Evolutionary conservation across 2,888 invertebrate genomes (phyloP), one percentile per base, ranked within the genome.

Genomic region (Pherbina coryleti): DNA sequence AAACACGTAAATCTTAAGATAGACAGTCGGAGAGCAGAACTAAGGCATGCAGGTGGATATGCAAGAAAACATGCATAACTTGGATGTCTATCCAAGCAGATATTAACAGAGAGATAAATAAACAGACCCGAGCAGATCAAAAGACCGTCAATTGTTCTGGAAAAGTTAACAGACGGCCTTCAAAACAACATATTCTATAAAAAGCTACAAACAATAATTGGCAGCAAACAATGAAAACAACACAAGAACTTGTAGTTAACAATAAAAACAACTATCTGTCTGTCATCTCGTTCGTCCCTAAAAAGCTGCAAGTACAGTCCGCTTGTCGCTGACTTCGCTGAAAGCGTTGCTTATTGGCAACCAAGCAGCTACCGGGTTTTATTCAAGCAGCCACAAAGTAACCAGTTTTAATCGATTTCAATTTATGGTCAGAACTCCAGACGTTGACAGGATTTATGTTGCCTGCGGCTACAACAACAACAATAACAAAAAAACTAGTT

Each of bases 371-470:
- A 72, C 72, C 55, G 57, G 57, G 37, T 9, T 72, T 57, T 51
- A 7, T 28, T 31, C 34, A 11, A 8, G 34, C 64, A 34, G 64
- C 34, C n/a, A 34, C 14, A 14, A 19, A 49, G 69, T 44, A 49
- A 69, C 69, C 69, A 51, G 69, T 69, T 72, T 57, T 22, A 28
- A 22, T 57, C 57, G 44, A 72, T 72, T 72, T 34, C 55, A 72
- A 55, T 55, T 57, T 57, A 57, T 57, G 57, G 14, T 22, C 14
- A 25, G 14, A 5, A 28, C 69, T 14, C n/a, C 9, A 51, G 37
- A 22, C 31, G 72, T 55, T 72, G 72, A 57, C 72, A 72, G 72
- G 72, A 72, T 69, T 69, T 69, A 69, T 69, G 69, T 69, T 69
- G 51, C 51, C 57, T n/a, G 4, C 8, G 14, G 37, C 37, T 57